Base-by-base conservation (phyloP, 2,888 invertebrate species). In the Zaprionus bogoriensis region DNA sequence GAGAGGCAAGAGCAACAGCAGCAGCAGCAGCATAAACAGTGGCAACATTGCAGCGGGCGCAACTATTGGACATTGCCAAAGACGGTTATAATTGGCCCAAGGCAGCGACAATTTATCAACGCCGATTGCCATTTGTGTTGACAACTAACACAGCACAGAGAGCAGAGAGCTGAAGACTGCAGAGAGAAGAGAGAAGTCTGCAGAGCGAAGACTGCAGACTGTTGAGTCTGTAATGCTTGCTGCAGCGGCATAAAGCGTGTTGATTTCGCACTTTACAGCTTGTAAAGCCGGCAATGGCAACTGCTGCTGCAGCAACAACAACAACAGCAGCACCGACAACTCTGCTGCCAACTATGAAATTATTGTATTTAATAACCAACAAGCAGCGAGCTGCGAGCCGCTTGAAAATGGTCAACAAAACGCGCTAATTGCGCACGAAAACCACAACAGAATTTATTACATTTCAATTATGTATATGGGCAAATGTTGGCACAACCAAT, bases 61-160 rank as follows among this genome's bases (percentile, higher is more conserved):
- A n/a, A n/a, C 68, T 71, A 52, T 53, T 71, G 86, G 48, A 55
- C 27, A 66, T 58, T 55, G 61, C 82, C 82, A 83, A 87, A 83
- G 81, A 77, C 81, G 82, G 88, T 84, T 87, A 83, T 83, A 83
- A 83, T 87, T 83, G 82, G 88, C 88, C 87, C 85, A 83, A 77
- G 78, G 87, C 85, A 80, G 70, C 87, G 60, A 68, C 87, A 83
- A 83, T 83, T 87, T 87, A 83, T 83, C 82, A 83, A 87, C 87
- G 72, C 61, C 78, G 83, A 68, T 81, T 86, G 88, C 82, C 88
- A 87, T 88, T 74, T 88, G 63, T 72, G 88, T 71, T 87, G 88
- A 83, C 88, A 88, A 88, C 76, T 85, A 85, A 77, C 73, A 76
- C 70, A 77, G 54, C 63, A 74, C 62, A 60, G 67, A 79, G 52